A percentile compares a stretch with the other conserved stretches of the same genome.
Conservation (phyloP, 2,797 vertebrate genomes). For the Pangasius larnaudii region DNA sequence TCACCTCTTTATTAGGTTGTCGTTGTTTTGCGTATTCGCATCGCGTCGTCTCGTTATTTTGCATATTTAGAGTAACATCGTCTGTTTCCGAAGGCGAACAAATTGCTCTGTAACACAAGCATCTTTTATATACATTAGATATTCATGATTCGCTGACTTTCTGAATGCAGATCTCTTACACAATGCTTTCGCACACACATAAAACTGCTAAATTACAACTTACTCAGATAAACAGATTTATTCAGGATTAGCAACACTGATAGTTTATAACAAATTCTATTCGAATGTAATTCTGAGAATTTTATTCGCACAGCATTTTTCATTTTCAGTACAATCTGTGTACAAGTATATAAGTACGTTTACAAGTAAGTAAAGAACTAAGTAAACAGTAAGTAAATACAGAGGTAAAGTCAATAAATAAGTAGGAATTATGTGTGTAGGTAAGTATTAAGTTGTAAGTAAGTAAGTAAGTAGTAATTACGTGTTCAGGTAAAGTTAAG, state of each 20-base stretch:
- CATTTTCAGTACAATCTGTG: background rate
- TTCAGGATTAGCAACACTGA: background rate
- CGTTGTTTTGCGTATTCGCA: background rate
- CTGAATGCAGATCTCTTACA: background rate
- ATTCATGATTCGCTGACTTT: background rate
- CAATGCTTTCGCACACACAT: background rate
- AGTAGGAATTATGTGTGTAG: background rate
- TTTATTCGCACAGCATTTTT: background rate
- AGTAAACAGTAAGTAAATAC: no score
- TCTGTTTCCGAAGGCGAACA: background rate
- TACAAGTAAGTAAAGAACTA: no score
- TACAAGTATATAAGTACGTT: background rate
- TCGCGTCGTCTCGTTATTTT: background rate
- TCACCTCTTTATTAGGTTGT: background rate
- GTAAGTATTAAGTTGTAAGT: background rate
- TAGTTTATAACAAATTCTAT: background rate
- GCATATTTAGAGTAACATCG: background rate
- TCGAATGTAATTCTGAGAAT: background rate
- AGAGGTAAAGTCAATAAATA: background rate
- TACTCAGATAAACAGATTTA: background rate
- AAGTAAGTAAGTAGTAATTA: background rate
- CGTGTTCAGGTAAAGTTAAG: background rate
- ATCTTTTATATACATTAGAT: background rate
- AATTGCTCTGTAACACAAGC: background rate
- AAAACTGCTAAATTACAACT: background rate